These are phyloP conservation scores for Polypterus bichir DNA, from an alignment of 2,113 vertebrate species.

Conservation along the genomic window DNA sequence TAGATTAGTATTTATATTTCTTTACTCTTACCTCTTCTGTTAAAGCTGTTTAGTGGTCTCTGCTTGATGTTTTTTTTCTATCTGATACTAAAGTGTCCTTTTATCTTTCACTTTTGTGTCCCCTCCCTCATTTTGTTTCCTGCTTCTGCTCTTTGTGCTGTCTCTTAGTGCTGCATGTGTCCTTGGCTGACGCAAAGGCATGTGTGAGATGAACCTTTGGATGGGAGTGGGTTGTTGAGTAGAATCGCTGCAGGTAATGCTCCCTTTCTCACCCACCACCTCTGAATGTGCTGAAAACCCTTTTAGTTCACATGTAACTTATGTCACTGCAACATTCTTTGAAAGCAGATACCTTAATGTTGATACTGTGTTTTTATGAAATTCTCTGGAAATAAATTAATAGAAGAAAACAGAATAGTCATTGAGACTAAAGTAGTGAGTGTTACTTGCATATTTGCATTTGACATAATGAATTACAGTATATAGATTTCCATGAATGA, in stretches of 20 bases:
- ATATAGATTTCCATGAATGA: no score
- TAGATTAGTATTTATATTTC: conserved; percentile 1
- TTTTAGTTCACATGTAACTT: no score
- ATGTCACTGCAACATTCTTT: no score
- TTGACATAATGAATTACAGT: no score
- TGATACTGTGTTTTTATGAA: no score
- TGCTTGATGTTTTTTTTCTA: conserved; percentile 42
- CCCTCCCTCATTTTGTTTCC: conserved; percentile 7
- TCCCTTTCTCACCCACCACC: neutral
- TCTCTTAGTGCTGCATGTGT: conserved; percentile 58
- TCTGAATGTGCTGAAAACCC: no score
- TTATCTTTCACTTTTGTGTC: conserved; percentile 47
- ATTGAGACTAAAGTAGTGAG: no score
- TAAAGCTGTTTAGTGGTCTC: conserved; percentile 35
- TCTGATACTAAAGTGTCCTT: conserved; percentile 49
- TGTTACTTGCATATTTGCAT: no score
- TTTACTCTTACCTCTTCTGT: conserved; percentile 15
- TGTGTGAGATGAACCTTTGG: conserved; percentile 47
- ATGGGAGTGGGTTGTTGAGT: conserved; percentile 50
- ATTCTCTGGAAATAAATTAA: no score
- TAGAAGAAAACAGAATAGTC: no score
- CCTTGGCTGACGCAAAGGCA: conserved; percentile 53
- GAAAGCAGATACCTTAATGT: no score
- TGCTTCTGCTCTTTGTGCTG: conserved; percentile 58
- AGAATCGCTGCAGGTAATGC: conserved; percentile 57